Evolutionary conservation across 2,888 invertebrate species (phyloP).

Genomic region (Clitarchus hookeri): DNA sequence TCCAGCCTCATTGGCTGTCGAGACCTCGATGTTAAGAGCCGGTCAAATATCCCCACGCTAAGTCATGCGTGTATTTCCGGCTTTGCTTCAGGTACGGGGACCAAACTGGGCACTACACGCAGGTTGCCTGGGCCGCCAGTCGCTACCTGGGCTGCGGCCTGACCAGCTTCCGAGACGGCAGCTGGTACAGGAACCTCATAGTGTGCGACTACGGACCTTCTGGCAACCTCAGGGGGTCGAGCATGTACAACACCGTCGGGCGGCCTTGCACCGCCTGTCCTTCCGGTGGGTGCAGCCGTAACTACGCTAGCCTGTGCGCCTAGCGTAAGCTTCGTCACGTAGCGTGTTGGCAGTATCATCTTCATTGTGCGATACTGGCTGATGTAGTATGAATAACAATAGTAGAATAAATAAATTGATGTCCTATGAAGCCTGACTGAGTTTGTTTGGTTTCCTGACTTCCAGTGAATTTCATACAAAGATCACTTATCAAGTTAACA

Average conservation of each 20-base stretch:
- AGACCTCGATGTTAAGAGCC: no score
- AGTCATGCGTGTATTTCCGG: neutral
- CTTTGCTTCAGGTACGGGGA: neutral
- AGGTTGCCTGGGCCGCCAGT: neutral
- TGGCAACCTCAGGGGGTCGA: neutral
- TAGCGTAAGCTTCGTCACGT: neutral
- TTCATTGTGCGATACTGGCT: no score
- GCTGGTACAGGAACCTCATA: neutral
- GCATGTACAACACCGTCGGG: neutral
- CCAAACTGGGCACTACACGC: neutral
- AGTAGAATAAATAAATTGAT: no score
- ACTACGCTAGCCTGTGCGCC: neutral
- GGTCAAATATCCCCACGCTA: no score
- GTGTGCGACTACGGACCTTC: neutral
- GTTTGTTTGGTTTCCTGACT: no score
- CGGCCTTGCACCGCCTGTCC: neutral
- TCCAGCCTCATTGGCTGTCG: no score
- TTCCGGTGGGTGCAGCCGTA: neutral
- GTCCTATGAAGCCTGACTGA: no score
- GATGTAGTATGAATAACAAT: no score
- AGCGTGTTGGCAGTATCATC: no score
- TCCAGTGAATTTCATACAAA: no score
- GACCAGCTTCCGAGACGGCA: neutral
- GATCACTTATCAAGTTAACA: no score
- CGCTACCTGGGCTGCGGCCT: neutral